Conservation (phyloP, 35 echinoderm and acorn worm genomes). For the Chiridota heheva region DNA sequence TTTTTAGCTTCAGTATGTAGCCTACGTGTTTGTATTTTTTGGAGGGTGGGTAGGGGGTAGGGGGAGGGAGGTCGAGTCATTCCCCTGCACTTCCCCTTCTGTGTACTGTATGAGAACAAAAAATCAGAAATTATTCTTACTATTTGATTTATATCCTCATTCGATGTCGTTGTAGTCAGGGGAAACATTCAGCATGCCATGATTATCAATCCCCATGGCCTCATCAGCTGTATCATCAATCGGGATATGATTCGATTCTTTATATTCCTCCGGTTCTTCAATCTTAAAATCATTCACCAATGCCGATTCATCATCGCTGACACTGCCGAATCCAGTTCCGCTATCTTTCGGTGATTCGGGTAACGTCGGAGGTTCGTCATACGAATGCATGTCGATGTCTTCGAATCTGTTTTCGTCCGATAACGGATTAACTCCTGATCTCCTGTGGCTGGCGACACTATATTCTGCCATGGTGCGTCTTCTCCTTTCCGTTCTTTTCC, state of each 20-base stretch:
- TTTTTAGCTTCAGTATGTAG: too few relatives aligned
- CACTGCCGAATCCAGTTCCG: conserved; percentile 14
- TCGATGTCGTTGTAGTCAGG: too few relatives aligned
- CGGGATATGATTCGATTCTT: background rate
- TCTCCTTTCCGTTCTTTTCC: conserved; percentile 2
- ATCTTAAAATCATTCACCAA: conserved; percentile 45
- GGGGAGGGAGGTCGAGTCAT: too few relatives aligned
- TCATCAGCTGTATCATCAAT: background rate
- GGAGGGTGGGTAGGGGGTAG: too few relatives aligned
- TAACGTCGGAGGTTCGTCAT: conserved; percentile 5
- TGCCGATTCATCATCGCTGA: background rate
- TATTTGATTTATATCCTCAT: too few relatives aligned
- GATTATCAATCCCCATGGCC: background rate
- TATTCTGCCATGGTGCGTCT: conserved; percentile 1
- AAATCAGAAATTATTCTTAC: too few relatives aligned
- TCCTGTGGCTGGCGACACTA: conserved; percentile 11
- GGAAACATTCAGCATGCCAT: too few relatives aligned
- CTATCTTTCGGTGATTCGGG: conserved; percentile 23
- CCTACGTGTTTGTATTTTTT: too few relatives aligned
- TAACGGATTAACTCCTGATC: too few relatives aligned
- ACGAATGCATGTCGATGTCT: conserved; percentile 11
- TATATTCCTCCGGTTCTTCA: conserved; percentile 16
- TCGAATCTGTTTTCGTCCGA: background rate
- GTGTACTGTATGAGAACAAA: too few relatives aligned
- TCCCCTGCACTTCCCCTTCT: too few relatives aligned